Percentiles rank a stretch among this genome's conserved stretches.
Conservation (phyloP, 2,888 invertebrate genomes). For the Frankliniella fusca region DNA sequence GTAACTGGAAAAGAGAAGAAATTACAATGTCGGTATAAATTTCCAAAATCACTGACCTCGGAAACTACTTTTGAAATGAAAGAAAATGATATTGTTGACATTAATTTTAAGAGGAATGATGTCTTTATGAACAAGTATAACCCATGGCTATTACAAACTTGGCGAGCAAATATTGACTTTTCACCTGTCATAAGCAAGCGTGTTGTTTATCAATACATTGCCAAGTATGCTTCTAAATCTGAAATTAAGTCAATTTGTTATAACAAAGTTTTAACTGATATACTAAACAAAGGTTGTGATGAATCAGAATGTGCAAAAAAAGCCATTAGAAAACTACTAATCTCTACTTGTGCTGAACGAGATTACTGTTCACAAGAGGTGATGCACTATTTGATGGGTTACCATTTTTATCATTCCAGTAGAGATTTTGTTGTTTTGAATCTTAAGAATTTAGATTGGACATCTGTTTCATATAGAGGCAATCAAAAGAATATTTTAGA, state of each 20-base stretch:
- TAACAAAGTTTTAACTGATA: background rate
- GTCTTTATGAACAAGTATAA: slow-evolving; percentile 31
- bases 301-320: background rate
- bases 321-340: slow-evolving; percentile 12
- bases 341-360: slow-evolving; percentile 20
- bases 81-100: background rate
- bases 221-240: slow-evolving; percentile 35
- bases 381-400: slow-evolving; percentile 22
- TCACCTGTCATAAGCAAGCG: slow-evolving; percentile 7
- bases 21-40: slow-evolving; percentile 1
- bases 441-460: background rate
- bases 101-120: slow-evolving; percentile 33
- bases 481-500: no score
- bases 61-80: background rate
- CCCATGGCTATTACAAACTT: slow-evolving; percentile 29
- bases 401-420: background rate
- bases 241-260: slow-evolving; percentile 28
- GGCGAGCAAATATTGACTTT: slow-evolving; percentile 36
- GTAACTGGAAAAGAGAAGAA: background rate
- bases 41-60: background rate
- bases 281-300: background rate
- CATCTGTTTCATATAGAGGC: no score
- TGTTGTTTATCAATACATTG: slow-evolving; percentile 35
- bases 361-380: slow-evolving; percentile 29
- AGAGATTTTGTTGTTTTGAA: background rate